A percentile compares a stretch with the other conserved stretches of the same genome.
Conservation (phyloP, 1,140 invertebrate genomes). For the Procambarus clarkii region DNA sequence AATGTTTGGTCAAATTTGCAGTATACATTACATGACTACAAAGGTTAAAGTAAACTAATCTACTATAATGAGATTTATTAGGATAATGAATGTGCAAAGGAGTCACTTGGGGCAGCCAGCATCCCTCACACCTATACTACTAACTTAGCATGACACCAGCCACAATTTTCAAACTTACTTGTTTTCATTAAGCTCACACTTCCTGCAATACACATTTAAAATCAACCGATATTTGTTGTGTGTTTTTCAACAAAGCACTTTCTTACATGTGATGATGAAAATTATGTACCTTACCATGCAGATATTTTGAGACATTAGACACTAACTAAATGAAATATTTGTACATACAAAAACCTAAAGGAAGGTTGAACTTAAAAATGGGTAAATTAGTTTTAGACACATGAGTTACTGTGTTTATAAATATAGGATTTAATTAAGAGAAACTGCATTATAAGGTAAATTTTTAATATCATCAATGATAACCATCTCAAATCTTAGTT, state of each 20-base stretch:
- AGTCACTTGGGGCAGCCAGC: constrained; percentile 55
- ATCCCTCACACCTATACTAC: constrained; percentile 45
- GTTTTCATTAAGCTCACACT: neutral
- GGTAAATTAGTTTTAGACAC: neutral
- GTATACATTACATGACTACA: neutral
- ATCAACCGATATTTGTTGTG: neutral
- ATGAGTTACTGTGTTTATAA: neutral
- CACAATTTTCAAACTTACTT: neutral
- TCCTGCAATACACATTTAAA: neutral
- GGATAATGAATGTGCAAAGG: constrained; percentile 67
- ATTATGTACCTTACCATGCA: neutral
- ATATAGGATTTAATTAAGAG: neutral
- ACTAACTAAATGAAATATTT: neutral
- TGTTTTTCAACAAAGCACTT: neutral
- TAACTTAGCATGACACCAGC: constrained; percentile 11
- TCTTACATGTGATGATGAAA: neutral
- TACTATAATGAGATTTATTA: constrained; percentile 64
- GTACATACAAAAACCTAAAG: neutral
- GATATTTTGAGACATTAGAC: neutral
- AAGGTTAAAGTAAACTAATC: constrained; percentile 6
- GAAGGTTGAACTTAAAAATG: neutral
- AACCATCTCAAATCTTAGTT: neutral
- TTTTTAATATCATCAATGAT: neutral
- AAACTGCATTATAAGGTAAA: neutral
- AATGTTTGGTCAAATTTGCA: neutral